Evolutionary conservation across 1,140 invertebrate genomes (phyloP), one percentile per base, ranked within the genome.

Genomic region (Atta cephalotes): DNA sequence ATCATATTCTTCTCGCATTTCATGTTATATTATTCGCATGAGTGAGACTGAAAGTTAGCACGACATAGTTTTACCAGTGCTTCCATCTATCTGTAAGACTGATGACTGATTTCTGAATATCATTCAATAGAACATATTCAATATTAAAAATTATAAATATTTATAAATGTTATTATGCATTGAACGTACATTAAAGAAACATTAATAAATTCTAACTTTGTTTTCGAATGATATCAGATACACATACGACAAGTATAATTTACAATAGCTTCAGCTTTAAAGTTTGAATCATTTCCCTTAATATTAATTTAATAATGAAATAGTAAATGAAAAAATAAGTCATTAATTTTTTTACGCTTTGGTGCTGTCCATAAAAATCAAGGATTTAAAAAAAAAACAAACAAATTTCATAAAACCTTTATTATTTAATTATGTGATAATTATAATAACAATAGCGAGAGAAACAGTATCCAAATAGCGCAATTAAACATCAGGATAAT

Each of bases 401-500:
- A 16, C 18, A 49, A 35, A 10, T 16, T 18, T n/a, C n/a, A 25
- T 45, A 39, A 31, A 31, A 53, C 16, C 4, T 25, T 31, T 25
- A 21, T 35, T 68, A 35, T 68, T 79, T 68, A 68, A 80, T 80
- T 80, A 80, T 14, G n/a, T 12, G 28, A 56, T 66, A 66, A 68
- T 79, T 35, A 45, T 10, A 53, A 12, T 21, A 28, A 31, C 39
- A 78, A 78, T 65, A 78, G 58, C 39, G 39, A 78, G 39, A 25
- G 39, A 49, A 79, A 63, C 25, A n/a, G 45, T 79, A 39, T 49
- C n/a, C 45, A 80, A 18, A 80, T 68, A 80, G 62, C 45, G 45
- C 56, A 51, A 80, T 80, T 80, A 80, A 68, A 80, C n/a, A 21
- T 3, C 60, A 35, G 39, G 45, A 80, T 80, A 80, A 35, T 60